Base-by-base conservation (phyloP, 2,888 invertebrate genomes). In the Onthophagus sagittarius region DNA sequence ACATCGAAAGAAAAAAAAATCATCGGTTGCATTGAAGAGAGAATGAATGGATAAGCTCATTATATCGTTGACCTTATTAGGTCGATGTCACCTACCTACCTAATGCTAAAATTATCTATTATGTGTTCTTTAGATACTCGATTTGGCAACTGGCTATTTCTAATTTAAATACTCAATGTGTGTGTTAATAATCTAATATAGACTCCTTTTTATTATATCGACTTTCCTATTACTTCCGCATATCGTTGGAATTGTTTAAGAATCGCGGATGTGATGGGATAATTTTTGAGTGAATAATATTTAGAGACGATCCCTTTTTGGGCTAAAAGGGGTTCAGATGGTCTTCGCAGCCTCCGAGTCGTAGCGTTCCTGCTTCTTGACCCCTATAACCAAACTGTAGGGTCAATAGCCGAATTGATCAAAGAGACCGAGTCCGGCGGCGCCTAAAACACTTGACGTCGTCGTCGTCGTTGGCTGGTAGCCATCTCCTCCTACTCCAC, bases 381-480 rank as follows among this genome's bases (percentile, higher is more conserved):
- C 67, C 67, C 67, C 67, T 67, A 67, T 32, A 67, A 31, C 67
- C 67, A 32, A 67, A 67, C 67, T 67, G 31, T 23, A 67, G 72
- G 78, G 78, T 78, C 78, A 78, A 78, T 78, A 78, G 77, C 78
- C 78, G 77, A 77, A 77, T 77, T 78, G 78, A 78, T 78, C 78
- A 78, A 78, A 78, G 67, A 67, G 67, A n/a, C 67, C 23, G 63
- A 78, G 77, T 75, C 74, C 77, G 31, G 67, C 77, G 78, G 78
- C 77, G 77, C 77, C 77, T 73, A 78, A 77, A 76, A 77, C 78
- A 77, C 78, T 77, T 77, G 67, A 67, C 67, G 67, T 67, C 67
- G 67, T 23, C 23, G 67, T 67, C 67, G 15, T 67, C 7, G 39
- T 53, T 53, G 39, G 39, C 39, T 11, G 39, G 39, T 53, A 11